Evolutionary conservation across 1,140 invertebrate species (phyloP), one percentile per base, ranked within the genome.

Genomic region (Formica selysi): DNA sequence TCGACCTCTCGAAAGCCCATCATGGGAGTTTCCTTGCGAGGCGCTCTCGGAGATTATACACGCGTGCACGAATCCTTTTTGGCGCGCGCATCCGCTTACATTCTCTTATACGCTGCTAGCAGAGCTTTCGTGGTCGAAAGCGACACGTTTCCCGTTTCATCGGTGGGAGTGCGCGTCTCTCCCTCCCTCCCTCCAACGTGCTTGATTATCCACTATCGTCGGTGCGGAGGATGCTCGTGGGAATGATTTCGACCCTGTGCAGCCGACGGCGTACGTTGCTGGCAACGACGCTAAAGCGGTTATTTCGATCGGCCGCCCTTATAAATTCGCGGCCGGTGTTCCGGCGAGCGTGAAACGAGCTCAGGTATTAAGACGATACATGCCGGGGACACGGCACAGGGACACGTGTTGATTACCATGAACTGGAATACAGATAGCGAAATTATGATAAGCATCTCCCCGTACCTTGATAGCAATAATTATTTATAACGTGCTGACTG

Each of bases 61-160:
- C 74, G 76, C 86, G 87, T 86, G 78, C 79, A 13, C 16, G 41
- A 76, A 11, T 65, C 81, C 73, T 78, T 67, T 76, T 51, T 13
- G 11, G 19, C 73, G 22, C 16, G 19, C 44, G 13, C 13, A 67
- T 64, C 57, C 61, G 41, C 32, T 84, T 64, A 79, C 22, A 22
- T 54, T 54, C 84, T n/a, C 67, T 19, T 54, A 41, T 36, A n/a
- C n/a, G 44, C 74, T 67, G 51, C 36, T 71, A 88, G 90, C 89
- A 87, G 78, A 65, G 59, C 90, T 84, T 79, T 89, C 79, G 64
- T 76, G 86, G 87, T 84, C 86, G 76, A 87, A 32, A 19, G 90
- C 89, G 89, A 93, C 91, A 92, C 76, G 89, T 86, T 93, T 93
- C 89, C 71, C 90, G 90, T 93, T 93, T 94, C 91, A 93, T 91